Base-by-base conservation (phyloP, 2,888 invertebrate genomes). In the Troides aeacus region DNA sequence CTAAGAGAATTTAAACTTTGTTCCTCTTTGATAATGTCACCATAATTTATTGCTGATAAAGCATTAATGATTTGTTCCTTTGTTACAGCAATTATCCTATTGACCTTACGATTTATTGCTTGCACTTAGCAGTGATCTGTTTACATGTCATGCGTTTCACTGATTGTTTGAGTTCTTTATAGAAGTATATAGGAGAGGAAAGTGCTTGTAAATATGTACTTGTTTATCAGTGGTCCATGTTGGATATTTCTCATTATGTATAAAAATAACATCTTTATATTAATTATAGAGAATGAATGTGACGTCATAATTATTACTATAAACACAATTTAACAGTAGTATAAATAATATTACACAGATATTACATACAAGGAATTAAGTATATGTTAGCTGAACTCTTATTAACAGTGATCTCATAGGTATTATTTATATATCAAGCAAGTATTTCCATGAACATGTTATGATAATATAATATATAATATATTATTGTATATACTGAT, bases 1-100 rank as follows among this genome's bases (percentile, higher is more conserved):
- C 53, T n/a, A 53, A 46, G 61, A 71, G 23, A 60, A 67, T 57
- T 62, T 56, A 30, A 56, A 61, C 61, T 67, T 61, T 56, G 60
- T 71, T 60, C 60, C n/a, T 50, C 30, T n/a, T 6, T 58, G 70
- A 71, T 71, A 71, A 62, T 24, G 63, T 53, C 60, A 46, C 24
- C 4, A 36, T 66, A 60, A 66, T 60, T 70, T 66, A 70, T 66
- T 15, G 8, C 59, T 60, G 63, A 70, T 70, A 67, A 64, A 46
- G 61, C 23, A 57, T 46, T 57, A 60, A 63, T 71, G 69, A 72
- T 71, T 73, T 71, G 69, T 72, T 72, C 72, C 73, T 73, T 71
- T 70, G 68, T 71, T 66, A 73, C 70, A 72, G 65, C 73, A 71
- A 67, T 73, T 71, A 62, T 73, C 72, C 73, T 72, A 69, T 71